These are phyloP conservation scores for Orthosia incerta DNA, from an alignment of 2,888 invertebrate genomes.

Conservation along the genomic window DNA sequence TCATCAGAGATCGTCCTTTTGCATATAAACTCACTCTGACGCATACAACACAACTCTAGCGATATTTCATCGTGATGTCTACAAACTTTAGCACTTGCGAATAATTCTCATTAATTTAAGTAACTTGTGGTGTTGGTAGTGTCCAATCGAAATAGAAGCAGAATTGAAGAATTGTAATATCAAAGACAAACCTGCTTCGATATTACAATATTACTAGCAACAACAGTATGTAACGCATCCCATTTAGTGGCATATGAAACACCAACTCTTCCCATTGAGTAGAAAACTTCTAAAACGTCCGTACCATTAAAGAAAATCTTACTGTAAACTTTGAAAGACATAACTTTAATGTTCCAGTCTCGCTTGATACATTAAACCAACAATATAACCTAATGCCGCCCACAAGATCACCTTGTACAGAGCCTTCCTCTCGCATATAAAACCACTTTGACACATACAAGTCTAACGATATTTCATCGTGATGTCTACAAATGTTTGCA, in stretches of 20 bases:
- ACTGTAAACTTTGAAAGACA: neutral
- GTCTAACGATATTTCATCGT: constrained; percentile 53
- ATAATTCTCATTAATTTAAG: too few species aligned
- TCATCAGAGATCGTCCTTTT: constrained; percentile 25
- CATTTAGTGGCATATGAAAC: neutral
- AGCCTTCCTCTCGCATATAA: constrained; percentile 9
- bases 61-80: constrained; percentile 59
- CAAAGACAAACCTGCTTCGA: too few species aligned
- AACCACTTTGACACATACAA: constrained; percentile 39
- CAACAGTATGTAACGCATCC: too few species aligned
- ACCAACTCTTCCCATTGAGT: neutral
- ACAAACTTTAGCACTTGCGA: constrained; percentile 66
- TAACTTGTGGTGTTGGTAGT: too few species aligned
- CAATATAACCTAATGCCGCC: constrained; percentile 16
- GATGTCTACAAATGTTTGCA: constrained; percentile 67
- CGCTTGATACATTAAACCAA: constrained; percentile 8
- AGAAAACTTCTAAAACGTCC: neutral
- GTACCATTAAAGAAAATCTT: neutral
- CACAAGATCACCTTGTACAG: constrained; percentile 26
- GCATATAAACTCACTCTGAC: constrained; percentile 25
- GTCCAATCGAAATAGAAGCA: too few species aligned
- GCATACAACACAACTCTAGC: constrained; percentile 30
- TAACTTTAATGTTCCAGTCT: neutral
- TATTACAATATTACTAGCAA: too few species aligned
- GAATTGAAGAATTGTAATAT: too few species aligned